Evolutionary conservation across 2,797 vertebrate genomes (phyloP).

Genomic region (Mico argentatus): DNA sequence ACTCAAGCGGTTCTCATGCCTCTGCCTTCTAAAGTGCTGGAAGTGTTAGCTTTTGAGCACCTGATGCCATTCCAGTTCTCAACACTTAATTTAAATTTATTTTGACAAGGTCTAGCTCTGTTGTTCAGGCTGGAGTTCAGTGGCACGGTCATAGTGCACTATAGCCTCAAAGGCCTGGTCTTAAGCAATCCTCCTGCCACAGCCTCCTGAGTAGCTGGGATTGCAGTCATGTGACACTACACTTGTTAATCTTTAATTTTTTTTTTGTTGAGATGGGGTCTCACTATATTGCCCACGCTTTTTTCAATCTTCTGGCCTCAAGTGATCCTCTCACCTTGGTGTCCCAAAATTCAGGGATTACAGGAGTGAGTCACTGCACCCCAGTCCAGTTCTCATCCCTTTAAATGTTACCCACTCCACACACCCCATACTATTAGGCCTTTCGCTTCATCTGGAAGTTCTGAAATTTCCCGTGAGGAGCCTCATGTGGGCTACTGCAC

Average conservation of each 20-base stretch:
- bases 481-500: neutral
- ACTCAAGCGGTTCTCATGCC: neutral
- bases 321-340: neutral
- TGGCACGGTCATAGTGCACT: neutral
- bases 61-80: neutral
- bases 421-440: neutral
- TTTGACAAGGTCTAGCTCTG: neutral
- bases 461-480: neutral
- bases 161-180: neutral
- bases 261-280: neutral
- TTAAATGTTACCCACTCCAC: neutral
- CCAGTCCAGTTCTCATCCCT: neutral
- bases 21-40: neutral
- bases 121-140: neutral
- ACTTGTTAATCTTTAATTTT: neutral
- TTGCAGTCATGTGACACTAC: neutral
- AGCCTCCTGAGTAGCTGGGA: neutral
- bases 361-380: neutral
- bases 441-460: neutral
- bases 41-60: neutral
- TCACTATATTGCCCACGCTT: neutral
- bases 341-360: neutral
- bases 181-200: neutral
- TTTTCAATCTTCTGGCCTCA: neutral
- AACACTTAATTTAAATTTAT: neutral